A percentile compares a stretch with the other conserved stretches of the same genome.
Conservation (phyloP, 2,797 vertebrate species). For the Scomberomorus guttatus region DNA sequence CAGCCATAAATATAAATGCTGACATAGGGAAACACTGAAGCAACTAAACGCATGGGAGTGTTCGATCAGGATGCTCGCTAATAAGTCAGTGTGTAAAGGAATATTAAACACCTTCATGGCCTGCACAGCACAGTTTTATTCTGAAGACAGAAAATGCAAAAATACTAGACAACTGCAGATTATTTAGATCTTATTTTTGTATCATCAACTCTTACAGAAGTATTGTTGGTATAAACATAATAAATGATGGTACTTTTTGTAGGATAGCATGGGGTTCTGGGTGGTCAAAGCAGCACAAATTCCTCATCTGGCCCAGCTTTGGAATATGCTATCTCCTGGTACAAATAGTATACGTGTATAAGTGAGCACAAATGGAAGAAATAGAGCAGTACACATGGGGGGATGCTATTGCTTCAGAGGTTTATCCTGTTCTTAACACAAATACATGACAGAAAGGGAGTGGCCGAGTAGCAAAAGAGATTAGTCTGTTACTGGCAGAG, state of each 20-base stretch:
- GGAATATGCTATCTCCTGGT: neutral
- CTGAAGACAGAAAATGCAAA: slow-evolving; percentile 5
- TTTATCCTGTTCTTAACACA: slow-evolving; percentile 60
- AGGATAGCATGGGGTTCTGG: neutral
- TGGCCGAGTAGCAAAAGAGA: slow-evolving; percentile 63
- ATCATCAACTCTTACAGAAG: neutral
- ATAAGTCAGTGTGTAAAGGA: slow-evolving; percentile 23
- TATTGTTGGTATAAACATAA: neutral
- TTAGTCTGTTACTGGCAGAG: slow-evolving; percentile 69
- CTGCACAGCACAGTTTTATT: neutral
- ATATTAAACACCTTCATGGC: slow-evolving; percentile 3
- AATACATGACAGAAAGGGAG: slow-evolving; percentile 71
- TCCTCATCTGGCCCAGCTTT: neutral
- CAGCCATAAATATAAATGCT: slow-evolving; percentile 60
- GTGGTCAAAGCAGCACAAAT: neutral
- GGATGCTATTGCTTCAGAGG: slow-evolving; percentile 44
- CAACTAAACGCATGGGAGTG: slow-evolving; percentile 27
- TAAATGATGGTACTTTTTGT: slow-evolving; percentile 6
- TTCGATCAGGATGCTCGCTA: neutral
- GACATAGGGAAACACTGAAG: slow-evolving; percentile 30
- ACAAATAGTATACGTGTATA: slow-evolving; percentile 10
- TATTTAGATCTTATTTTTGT: too few relatives aligned
- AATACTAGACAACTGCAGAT: neutral
- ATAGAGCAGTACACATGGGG: slow-evolving; percentile 24
- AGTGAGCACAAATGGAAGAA: slow-evolving; percentile 29